Base-by-base conservation (phyloP, 2,113 vertebrate genomes). In the Xiphophorus hellerii region DNA sequence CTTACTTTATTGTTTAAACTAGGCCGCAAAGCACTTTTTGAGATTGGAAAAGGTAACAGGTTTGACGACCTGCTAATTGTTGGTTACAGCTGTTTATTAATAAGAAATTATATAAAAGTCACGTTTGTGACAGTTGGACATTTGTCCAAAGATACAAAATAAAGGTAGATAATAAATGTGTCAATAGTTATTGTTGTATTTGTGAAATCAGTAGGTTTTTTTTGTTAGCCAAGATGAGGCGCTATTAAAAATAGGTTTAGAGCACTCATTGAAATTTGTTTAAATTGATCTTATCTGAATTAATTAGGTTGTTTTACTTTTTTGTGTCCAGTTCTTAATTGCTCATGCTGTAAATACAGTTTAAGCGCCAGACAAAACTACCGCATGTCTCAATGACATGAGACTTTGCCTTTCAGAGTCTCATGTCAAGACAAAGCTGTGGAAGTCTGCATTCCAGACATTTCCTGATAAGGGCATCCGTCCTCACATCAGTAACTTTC, bases 401-500 rank as follows among this genome's bases (percentile, higher is more conserved):
- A 42, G 39, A 42, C 13, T 54, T 20, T 6, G 22, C 51, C 25
- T 22, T n/a, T 25, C 51, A 58, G 25, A 11, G 22, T 58, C 5
- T 58, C 17, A 31, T 77, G 61, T 66, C 51, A 42, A 48, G 27
- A 37, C 35, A 29, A 25, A 72, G 0, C 1, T 54, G 27, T 25
- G 2, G 11, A 66, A 42, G 27, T 27, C 48, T 20, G 15, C 54
- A 51, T 73, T 61, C 5, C 37, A 75, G 33, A 54, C 80, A 76
- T 78, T 35, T 67, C 90, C 91, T 84, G 66, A 91, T 92, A 92
- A 87, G 89, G 89, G 30, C 85, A 85, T 88, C 60, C 86, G 74
- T 88, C 73, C 78, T 88, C 87, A 78, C 88, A 88, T 92, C 85
- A 83, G 48, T 90, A 83, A 61, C 58, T 90, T 87, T 88, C n/a